Conservation (phyloP, 2,888 invertebrate genomes). For the Drosophila anomelani region DNA sequence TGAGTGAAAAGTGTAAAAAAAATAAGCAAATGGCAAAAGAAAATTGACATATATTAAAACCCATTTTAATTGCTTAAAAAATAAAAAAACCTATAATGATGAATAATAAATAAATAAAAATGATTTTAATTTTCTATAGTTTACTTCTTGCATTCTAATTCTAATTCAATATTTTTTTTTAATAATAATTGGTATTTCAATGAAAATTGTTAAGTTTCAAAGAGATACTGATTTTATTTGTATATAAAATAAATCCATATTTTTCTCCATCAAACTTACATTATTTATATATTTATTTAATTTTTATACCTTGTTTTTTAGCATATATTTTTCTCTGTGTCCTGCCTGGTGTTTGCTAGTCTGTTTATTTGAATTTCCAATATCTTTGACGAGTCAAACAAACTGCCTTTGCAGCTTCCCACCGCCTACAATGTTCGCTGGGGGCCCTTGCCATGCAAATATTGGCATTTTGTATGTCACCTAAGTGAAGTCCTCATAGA, state of each 20-base stretch:
- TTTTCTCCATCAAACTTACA: background rate
- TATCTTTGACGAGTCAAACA: slow-evolving; percentile 35
- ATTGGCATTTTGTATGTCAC: slow-evolving; percentile 53
- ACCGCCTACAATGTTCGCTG: background rate
- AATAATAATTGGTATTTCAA: too few relatives aligned
- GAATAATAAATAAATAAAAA: background rate
- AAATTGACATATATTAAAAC: background rate
- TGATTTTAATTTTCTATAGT: background rate
- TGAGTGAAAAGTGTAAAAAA: background rate
- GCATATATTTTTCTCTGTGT: slow-evolving; percentile 12
- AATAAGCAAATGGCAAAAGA: background rate
- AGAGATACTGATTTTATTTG: background rate
- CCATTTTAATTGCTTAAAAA: background rate
- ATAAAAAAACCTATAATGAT: background rate
- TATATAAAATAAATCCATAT: background rate
- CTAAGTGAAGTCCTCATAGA: slow-evolving; percentile 45
- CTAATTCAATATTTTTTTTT: too few relatives aligned
- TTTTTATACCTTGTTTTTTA: background rate
- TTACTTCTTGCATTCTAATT: background rate
- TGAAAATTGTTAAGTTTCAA: background rate
- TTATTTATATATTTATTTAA: background rate
- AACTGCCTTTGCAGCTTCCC: slow-evolving; percentile 13
- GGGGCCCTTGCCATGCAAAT: slow-evolving; percentile 34
- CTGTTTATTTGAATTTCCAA: slow-evolving; percentile 51
- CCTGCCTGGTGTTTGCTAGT: slow-evolving; percentile 5